These are phyloP conservation scores for Seira ritae DNA, from an alignment of 2,888 invertebrate genomes.

Conservation along the genomic window DNA sequence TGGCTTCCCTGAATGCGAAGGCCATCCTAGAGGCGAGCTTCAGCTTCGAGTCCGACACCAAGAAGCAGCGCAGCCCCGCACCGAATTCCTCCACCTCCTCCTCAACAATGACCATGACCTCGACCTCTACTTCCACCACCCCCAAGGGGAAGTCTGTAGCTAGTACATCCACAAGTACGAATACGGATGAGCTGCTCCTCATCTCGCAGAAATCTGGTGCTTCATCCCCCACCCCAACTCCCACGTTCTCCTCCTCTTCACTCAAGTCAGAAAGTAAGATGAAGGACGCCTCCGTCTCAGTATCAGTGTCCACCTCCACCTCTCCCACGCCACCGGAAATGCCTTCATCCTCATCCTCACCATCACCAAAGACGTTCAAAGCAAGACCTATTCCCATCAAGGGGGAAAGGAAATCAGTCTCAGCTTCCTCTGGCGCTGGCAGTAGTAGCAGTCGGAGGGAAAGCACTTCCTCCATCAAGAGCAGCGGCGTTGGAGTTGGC, in stretches of 20 bases:
- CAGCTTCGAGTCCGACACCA: conserved; percentile 68
- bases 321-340: conserved; percentile 55
- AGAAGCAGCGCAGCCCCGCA: conserved; percentile 67
- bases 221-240: background rate
- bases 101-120: conserved; percentile 11
- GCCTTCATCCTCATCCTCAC: conserved; percentile 20
- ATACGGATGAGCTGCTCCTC: background rate
- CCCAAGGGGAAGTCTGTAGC: background rate
- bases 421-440: conserved; percentile 38
- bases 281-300: conserved; percentile 36
- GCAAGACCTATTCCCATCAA: conserved; percentile 34
- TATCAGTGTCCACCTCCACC: conserved; percentile 54
- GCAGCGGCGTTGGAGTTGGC: conserved; percentile 28
- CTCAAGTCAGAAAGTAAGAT: conserved; percentile 4
- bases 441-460: conserved; percentile 49
- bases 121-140: background rate
- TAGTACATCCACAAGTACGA: background rate
- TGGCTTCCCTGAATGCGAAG: conserved; percentile 72
- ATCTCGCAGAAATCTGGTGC: background rate
- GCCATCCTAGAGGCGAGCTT: conserved; percentile 72
- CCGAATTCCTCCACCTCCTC: conserved; percentile 55
- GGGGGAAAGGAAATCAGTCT: conserved; percentile 64
- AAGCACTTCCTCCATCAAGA: conserved; percentile 56
- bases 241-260: conserved; percentile 5
- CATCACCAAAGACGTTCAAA: conserved; percentile 45